A percentile compares a stretch with the other conserved stretches of the same genome.
These are phyloP conservation scores for Brachirus orientalis DNA, from an alignment of 2,113 vertebrate genomes.

Conservation along the genomic window DNA sequence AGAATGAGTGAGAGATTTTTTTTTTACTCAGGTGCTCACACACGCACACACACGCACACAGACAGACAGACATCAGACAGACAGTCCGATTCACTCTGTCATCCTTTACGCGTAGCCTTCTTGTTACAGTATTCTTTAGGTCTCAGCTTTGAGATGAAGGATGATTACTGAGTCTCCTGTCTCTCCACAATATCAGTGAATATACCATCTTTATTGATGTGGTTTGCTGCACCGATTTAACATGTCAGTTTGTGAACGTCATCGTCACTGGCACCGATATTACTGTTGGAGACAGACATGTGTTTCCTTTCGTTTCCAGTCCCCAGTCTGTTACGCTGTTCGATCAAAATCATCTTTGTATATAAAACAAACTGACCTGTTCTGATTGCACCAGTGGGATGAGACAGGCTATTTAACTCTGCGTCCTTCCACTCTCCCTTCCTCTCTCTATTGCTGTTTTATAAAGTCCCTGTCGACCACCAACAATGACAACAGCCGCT, in stretches of 20 bases:
- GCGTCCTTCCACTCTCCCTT: conserved; percentile 25
- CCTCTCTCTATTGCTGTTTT: conserved; percentile 34
- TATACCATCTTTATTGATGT: background rate
- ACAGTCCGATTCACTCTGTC: too few species aligned
- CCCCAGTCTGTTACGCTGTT: background rate
- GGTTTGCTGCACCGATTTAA: background rate
- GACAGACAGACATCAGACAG: background rate
- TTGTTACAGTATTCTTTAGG: too few species aligned
- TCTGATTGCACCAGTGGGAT: conserved; percentile 22
- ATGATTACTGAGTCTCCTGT: too few species aligned
- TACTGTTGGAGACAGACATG: background rate
- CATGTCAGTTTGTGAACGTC: background rate
- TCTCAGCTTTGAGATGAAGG: too few species aligned
- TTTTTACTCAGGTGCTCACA: background rate
- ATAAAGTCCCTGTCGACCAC: conserved; percentile 19
- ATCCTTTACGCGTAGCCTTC: too few species aligned
- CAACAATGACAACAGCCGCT: conserved; percentile 10
- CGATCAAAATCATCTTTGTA: too few species aligned
- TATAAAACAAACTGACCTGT: conserved; percentile 17
- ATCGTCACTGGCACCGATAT: background rate
- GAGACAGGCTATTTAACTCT: conserved; percentile 8
- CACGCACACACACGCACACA: background rate
- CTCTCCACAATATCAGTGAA: too few species aligned
- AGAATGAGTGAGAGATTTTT: conserved; percentile 5
- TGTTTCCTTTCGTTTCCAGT: background rate